Conservation (phyloP, 2,797 vertebrate species). For the Iguana delicatissima region DNA sequence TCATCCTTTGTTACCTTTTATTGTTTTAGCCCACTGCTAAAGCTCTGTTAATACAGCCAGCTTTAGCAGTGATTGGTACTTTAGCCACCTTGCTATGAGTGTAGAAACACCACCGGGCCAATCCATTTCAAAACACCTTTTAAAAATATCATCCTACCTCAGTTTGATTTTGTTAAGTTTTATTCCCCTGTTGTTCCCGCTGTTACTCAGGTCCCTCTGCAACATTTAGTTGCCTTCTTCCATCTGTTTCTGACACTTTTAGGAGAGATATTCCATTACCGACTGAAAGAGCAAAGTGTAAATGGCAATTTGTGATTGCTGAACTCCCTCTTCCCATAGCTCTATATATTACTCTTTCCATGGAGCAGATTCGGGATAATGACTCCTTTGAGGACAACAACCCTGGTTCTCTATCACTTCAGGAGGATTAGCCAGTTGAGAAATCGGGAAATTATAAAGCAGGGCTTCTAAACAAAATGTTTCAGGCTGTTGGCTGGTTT, state of each 20-base stretch:
- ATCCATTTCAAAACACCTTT: not conserved
- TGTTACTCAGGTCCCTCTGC: not conserved
- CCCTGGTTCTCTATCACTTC: not conserved
- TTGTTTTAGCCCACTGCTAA: not conserved
- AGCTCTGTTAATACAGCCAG: no score
- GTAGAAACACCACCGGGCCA: not conserved
- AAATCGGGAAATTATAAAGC: not conserved
- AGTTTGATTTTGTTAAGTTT: not conserved
- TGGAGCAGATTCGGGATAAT: not conserved
- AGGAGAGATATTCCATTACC: not conserved
- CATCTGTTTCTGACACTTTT: slow-evolving; percentile 10
- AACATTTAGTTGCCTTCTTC: not conserved
- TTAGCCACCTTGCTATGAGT: not conserved
- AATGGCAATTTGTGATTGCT: not conserved
- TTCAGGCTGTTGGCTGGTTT: not conserved
- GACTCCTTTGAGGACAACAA: not conserved
- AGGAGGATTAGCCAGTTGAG: not conserved
- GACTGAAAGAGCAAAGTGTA: not conserved
- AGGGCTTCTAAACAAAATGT: not conserved
- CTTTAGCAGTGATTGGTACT: not conserved
- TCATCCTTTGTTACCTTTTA: not conserved
- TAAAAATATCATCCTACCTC: not conserved
- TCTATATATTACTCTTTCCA: not conserved
- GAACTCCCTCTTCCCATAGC: not conserved
- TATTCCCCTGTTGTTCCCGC: not conserved